Conservation (phyloP, 1,140 invertebrate genomes). For the Drosophila nigrodunni region DNA sequence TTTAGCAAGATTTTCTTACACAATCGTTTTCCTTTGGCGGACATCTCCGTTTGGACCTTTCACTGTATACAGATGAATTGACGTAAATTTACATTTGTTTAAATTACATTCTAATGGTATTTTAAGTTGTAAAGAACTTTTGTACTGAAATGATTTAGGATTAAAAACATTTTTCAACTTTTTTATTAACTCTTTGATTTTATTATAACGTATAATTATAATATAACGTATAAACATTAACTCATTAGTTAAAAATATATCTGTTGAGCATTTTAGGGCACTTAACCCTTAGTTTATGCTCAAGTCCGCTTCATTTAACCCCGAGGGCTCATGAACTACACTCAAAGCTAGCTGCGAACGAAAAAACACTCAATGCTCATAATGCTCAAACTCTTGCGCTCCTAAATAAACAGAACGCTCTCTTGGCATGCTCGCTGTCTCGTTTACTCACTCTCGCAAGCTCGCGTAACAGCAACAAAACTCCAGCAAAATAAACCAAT, state of each 20-base stretch:
- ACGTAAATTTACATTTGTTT: no score
- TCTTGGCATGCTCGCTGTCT: background rate
- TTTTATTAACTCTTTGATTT: no score
- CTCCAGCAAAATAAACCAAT: constrained; percentile 66
- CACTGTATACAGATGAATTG: no score
- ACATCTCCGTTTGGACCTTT: no score
- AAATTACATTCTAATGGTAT: no score
- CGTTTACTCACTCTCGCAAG: background rate
- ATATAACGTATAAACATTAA: no score
- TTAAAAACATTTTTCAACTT: no score
- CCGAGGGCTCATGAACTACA: background rate
- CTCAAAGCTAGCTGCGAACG: background rate
- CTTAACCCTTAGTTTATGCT: constrained; percentile 19
- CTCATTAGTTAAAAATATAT: background rate
- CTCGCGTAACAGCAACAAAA: constrained; percentile 28
- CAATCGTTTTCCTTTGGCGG: no score
- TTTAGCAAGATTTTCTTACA: no score
- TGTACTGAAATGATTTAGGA: no score
- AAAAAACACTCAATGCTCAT: constrained; percentile 3
- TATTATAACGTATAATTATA: no score
- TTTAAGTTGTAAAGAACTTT: no score
- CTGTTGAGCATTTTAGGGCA: background rate
- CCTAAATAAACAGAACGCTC: constrained; percentile 1
- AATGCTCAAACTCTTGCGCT: constrained; percentile 1
- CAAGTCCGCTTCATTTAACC: constrained; percentile 11